Conservation (phyloP, 2,113 vertebrate genomes). For the Brachyhypopomus gauderio region DNA sequence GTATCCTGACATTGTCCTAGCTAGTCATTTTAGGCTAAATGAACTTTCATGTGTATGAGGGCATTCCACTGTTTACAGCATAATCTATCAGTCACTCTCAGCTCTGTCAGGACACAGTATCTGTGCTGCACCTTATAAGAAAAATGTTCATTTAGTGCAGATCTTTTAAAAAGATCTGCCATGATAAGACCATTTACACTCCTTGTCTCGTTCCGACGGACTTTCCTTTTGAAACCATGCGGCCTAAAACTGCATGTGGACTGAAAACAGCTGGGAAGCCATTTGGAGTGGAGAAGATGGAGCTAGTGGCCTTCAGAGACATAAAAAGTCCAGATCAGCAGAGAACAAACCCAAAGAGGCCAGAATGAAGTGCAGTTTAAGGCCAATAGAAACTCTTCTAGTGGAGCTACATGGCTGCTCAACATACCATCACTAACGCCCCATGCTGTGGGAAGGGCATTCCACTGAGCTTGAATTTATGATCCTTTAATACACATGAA, state of each 20-base stretch:
- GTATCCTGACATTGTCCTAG: constrained; percentile 20
- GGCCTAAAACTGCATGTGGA: neutral
- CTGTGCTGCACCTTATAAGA: neutral
- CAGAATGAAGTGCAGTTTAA: too few species aligned
- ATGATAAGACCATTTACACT: constrained; percentile 8
- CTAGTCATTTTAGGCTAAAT: constrained; percentile 25
- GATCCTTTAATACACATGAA: neutral
- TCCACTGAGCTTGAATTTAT: too few species aligned
- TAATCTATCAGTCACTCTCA: constrained; percentile 37
- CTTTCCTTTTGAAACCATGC: neutral
- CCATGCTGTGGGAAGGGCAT: too few species aligned
- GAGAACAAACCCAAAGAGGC: too few species aligned
- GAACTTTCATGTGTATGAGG: constrained; percentile 29
- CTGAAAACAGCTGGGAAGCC: neutral
- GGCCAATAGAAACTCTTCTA: too few species aligned
- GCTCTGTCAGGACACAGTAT: constrained; percentile 17
- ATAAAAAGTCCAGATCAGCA: neutral
- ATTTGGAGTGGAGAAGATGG: neutral
- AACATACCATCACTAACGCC: too few species aligned
- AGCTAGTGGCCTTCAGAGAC: neutral
- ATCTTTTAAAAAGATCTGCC: constrained; percentile 21
- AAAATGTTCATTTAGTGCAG: neutral
- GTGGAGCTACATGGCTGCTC: too few species aligned
- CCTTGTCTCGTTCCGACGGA: neutral
- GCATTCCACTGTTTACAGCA: constrained; percentile 22